These are phyloP conservation scores for Gryllus longicercus DNA, from an alignment of 2,888 invertebrate species.

Conservation along the genomic window DNA sequence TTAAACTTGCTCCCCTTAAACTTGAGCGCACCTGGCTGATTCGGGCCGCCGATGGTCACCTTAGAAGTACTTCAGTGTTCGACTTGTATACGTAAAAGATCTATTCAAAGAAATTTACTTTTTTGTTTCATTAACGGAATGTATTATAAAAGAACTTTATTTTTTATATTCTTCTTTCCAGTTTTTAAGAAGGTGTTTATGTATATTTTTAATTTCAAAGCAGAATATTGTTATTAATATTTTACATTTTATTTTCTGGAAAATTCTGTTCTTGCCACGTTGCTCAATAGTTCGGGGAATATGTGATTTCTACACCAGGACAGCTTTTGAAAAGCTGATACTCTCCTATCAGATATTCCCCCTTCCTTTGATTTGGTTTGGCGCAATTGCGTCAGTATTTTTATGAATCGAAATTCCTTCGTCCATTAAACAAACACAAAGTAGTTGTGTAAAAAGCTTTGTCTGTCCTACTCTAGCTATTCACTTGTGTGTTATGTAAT, in stretches of 20 bases:
- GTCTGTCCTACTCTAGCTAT: constrained; percentile 17
- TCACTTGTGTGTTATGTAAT: constrained; percentile 8
- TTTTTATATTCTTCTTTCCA: constrained; percentile 17
- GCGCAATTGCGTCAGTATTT: background rate
- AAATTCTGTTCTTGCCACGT: background rate
- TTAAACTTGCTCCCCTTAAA: background rate
- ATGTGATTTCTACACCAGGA: too few relatives aligned
- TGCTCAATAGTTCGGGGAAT: background rate
- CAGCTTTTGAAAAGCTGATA: too few relatives aligned
- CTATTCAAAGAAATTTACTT: background rate
- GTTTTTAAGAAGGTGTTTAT: background rate
- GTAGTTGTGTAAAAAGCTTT: constrained; percentile 1
- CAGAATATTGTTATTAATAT: constrained; percentile 2
- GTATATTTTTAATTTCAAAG: constrained; percentile 2
- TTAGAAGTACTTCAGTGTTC: constrained; percentile 17
- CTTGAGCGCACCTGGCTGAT: background rate
- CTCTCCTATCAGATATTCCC: too few relatives aligned
- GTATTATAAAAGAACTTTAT: constrained; percentile 10
- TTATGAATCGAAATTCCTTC: background rate
- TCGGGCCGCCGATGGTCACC: background rate
- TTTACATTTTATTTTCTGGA: constrained; percentile 5
- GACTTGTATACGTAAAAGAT: constrained; percentile 17
- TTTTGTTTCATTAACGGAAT: constrained; percentile 8
- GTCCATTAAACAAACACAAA: background rate
- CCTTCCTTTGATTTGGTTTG: background rate